A percentile compares a stretch with the other conserved stretches of the same genome.
Evolutionary conservation across 2,113 vertebrate species (phyloP).

Genomic region (Dissostichus mawsoni): DNA sequence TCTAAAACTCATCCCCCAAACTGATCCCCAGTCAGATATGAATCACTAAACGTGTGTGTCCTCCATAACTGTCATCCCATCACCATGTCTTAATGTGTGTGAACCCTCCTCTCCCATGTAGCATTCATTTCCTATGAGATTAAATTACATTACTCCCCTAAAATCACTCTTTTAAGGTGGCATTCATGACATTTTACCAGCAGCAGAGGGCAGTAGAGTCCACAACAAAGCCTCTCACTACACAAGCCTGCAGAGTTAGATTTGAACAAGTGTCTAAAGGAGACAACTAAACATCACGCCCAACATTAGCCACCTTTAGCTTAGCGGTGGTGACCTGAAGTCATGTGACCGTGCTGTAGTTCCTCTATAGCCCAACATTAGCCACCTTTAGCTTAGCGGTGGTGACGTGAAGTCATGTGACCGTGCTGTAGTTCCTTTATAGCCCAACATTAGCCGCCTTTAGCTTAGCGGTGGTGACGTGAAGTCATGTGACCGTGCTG

Average conservation of each 20-base stretch:
- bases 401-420: no score
- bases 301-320: no score
- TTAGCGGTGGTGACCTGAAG: no score
- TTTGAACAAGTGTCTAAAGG: no score
- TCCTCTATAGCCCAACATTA: no score
- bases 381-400: no score
- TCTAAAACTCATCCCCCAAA: not conserved
- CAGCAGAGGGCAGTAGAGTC: constrained; percentile 65
- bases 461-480: no score
- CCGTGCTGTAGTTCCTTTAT: no score
- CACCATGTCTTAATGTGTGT: not conserved
- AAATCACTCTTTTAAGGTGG: not conserved
- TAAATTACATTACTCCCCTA: not conserved
- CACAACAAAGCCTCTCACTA: not conserved
- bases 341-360: no score
- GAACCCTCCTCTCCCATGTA: not conserved
- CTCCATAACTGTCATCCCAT: not conserved
- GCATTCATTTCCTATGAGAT: not conserved
- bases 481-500: no score
- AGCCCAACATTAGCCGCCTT: no score
- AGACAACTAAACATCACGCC: no score
- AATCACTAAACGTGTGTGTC: not conserved
- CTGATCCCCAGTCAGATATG: constrained; percentile 23
- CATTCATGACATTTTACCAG: not conserved
- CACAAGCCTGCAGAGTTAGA: not conserved